Percentiles rank a stretch among this genome's conserved stretches.
These are phyloP conservation scores for Nycticorax nycticorax DNA, from an alignment of 2,113 vertebrate genomes.

Conservation along the genomic window DNA sequence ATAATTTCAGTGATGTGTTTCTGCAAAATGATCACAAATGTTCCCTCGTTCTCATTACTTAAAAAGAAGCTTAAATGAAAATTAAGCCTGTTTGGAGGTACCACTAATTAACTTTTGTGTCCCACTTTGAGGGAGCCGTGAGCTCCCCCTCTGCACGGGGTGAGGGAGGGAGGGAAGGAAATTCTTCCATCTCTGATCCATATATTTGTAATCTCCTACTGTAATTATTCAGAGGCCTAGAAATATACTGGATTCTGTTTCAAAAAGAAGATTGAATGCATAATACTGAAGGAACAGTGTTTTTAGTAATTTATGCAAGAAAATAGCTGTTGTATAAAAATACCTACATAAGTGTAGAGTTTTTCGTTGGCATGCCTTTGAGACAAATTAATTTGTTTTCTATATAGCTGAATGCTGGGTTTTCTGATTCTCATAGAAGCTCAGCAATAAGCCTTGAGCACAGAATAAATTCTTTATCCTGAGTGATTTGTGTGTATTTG, in stretches of 20 bases:
- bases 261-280: not conserved
- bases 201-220: not conserved
- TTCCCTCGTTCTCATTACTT: not conserved
- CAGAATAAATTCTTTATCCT: constrained; percentile 15
- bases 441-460: constrained; percentile 15
- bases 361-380: not conserved
- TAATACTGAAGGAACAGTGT: not conserved
- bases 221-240: not conserved
- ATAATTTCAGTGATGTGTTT: not conserved
- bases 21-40: not conserved
- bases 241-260: not conserved
- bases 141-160: not conserved
- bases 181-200: not conserved
- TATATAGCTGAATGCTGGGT: not conserved
- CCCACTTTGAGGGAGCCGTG: not conserved
- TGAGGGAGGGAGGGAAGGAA: not conserved
- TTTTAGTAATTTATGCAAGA: not conserved
- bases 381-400: constrained; percentile 16
- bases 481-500: constrained; percentile 10
- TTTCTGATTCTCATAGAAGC: not conserved
- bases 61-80: not conserved
- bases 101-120: not conserved
- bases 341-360: not conserved
- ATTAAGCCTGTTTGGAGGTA: not conserved
- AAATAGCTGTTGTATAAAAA: not conserved